Base-by-base conservation (phyloP, 2,888 invertebrate species). In the Thymelicus acteon region DNA sequence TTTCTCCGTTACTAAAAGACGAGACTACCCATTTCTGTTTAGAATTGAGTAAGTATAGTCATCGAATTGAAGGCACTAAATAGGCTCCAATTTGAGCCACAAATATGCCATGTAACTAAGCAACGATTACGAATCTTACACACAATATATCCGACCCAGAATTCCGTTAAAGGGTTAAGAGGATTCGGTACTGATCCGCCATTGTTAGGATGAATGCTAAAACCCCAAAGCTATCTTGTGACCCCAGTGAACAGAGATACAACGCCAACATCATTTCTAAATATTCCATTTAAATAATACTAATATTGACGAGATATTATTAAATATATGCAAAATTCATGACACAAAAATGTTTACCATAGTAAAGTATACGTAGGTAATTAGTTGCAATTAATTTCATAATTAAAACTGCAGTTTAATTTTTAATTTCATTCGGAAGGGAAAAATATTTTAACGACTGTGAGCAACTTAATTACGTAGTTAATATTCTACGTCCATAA, bases 81-180 rank as follows among this genome's bases (percentile, higher is more conserved):
- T 12, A 37, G 37, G 37, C 57, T 57, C 57, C 57, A 57, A 57
- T 57, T 57, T 37, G 7, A 57, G 13, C 57, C 57, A 57, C 57
- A 57, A 19, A 57, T 57, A 57, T 24, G 24, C 10, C 6, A 54
- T 37, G 37, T 57, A 57, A 57, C 57, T 57, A 57, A 57, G 57
- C 31, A 57, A 57, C 57, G 57, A 57, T 57, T 57, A 57, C 57
- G 37, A 37, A 57, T 57, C 31, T 57, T 57, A 57, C 54, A 57
- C 54, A 57, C 57, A 57, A 57, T 57, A 57, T 57, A 57, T 6
- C 31, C 57, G 37, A 57, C 37, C 31, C 57, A 57, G 57, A 57
- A 57, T 57, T 57, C 57, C 57, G 57, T 57, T 57, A 37, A 57
- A 57, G 57, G 57, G 54, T 54, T 54, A 54, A 54, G 54, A 54